These are phyloP conservation scores for Heteractis magnifica DNA, from an alignment of 92 coral and sea anemone species.

Conservation along the genomic window DNA sequence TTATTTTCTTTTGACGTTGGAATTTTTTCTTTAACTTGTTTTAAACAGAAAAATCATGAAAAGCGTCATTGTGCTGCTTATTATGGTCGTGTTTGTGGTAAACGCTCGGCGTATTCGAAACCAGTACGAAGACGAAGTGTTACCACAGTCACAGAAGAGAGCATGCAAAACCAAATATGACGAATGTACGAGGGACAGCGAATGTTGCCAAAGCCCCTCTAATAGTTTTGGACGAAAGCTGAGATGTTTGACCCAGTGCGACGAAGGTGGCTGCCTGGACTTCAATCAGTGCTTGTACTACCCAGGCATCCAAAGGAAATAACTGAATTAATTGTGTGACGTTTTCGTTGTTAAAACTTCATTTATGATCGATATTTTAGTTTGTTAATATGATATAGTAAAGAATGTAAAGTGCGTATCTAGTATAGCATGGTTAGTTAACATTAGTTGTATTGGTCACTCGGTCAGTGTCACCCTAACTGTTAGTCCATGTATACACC, in stretches of 20 bases:
- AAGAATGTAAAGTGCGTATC: too few relatives aligned
- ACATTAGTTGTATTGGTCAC: too few relatives aligned
- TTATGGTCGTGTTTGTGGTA: background rate
- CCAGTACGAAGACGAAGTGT: background rate
- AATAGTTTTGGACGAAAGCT: background rate
- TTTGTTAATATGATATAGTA: too few relatives aligned
- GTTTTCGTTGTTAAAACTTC: too few relatives aligned
- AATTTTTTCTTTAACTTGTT: too few relatives aligned
- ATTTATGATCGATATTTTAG: too few relatives aligned
- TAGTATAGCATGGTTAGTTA: too few relatives aligned
- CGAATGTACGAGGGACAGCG: background rate
- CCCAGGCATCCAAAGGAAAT: background rate
- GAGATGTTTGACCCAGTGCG: constrained; percentile 11
- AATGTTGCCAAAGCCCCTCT: background rate
- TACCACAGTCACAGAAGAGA: background rate
- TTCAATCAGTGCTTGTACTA: background rate
- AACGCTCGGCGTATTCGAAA: background rate
- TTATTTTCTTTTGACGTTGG: too few relatives aligned
- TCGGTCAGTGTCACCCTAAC: too few relatives aligned
- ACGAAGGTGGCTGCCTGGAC: constrained; percentile 1
- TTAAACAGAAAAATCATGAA: background rate
- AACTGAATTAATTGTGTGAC: too few relatives aligned
- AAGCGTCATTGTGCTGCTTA: background rate
- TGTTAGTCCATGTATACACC: too few relatives aligned
- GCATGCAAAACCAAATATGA: background rate